Evolutionary conservation across 2,888 invertebrate species (phyloP), one percentile per base, ranked within the genome.

Genomic region (Pollenia griseotomentosa): DNA sequence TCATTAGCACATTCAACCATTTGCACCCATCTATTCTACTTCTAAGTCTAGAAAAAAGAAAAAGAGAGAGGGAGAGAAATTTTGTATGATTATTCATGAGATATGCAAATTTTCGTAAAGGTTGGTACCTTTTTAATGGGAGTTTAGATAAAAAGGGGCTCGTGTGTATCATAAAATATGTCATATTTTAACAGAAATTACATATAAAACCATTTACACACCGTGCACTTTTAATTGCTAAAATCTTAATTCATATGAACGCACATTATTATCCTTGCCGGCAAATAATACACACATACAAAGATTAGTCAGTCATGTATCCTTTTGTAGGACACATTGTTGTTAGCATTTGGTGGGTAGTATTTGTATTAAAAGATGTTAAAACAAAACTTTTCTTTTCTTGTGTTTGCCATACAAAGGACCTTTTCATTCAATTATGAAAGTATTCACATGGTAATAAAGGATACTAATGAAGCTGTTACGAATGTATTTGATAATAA

Each of bases 111-210:
- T 66, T 71, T 33, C 74, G 6, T 71, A 33, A 61, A 40, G 46
- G 16, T 68, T 42, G 19, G 6, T 70, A 53, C 63, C 71, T 53
- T 75, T 51, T 59, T 84, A 87, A 87, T 70, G 68, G 77, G 63
- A 68, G n/a, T 78, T 78, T 63, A 82, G 84, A 87, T 84, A 87
- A 82, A 84, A 73, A 63, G 48, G 84, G 84, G 78, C 87, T 82
- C 87, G 74, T 87, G 87, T 82, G 87, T 87, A 53, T 77, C 81
- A 84, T 87, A 87, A 87, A 87, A 87, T 87, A 84, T 87, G 84
- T 87, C 87, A 87, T 87, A 87, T 87, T 82, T 84, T 87, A 82
- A 82, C 87, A 78, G 73, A 82, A 87, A 84, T 84, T 82, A 84
- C 84, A 87, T 6, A 74, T 84, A 78, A 87, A 84, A 63, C 84